Evolutionary conservation across 2,797 vertebrate species (phyloP).

Genomic region (Meda fulgida): DNA sequence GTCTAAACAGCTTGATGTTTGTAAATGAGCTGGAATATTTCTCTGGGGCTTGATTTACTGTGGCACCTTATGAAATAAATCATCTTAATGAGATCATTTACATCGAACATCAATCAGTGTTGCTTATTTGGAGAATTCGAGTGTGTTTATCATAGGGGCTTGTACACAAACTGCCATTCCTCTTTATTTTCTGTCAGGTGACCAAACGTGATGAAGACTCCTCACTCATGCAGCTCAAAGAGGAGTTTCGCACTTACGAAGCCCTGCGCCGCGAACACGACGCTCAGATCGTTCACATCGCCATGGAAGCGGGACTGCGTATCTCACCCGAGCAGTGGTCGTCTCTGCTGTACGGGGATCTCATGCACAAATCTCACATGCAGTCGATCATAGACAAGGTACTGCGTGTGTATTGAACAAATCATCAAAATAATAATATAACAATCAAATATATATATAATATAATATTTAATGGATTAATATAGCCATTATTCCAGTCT

Average conservation of each 20-base stretch:
- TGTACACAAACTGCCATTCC: background rate
- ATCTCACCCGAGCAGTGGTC: slow-evolving; percentile 99
- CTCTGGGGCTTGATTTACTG: background rate
- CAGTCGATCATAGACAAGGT: slow-evolving; percentile 98
- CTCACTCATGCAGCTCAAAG: slow-evolving; percentile 96
- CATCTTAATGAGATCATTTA: slow-evolving; percentile 10
- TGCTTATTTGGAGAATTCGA: background rate
- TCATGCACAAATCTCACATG: slow-evolving; percentile 97
- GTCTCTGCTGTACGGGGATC: slow-evolving; percentile 93
- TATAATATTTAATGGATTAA: background rate
- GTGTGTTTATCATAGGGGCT: background rate
- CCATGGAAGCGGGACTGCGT: slow-evolving; percentile 95
- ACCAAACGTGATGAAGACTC: slow-evolving; percentile 98
- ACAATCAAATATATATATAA: background rate
- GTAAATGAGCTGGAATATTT: background rate
- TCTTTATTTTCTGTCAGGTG: slow-evolving; percentile 75
- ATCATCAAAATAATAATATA: slow-evolving; percentile 33
- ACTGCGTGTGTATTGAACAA: slow-evolving; percentile 40
- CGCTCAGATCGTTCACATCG: slow-evolving; percentile 96
- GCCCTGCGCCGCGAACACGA: slow-evolving; percentile 94
- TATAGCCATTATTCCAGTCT: background rate
- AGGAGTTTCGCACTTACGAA: slow-evolving; percentile 95
- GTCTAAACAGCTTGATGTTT: background rate
- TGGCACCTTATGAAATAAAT: background rate
- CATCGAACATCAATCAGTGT: background rate